Base-by-base conservation (phyloP, 2,888 invertebrate species). In the Incurvaria masculella region DNA sequence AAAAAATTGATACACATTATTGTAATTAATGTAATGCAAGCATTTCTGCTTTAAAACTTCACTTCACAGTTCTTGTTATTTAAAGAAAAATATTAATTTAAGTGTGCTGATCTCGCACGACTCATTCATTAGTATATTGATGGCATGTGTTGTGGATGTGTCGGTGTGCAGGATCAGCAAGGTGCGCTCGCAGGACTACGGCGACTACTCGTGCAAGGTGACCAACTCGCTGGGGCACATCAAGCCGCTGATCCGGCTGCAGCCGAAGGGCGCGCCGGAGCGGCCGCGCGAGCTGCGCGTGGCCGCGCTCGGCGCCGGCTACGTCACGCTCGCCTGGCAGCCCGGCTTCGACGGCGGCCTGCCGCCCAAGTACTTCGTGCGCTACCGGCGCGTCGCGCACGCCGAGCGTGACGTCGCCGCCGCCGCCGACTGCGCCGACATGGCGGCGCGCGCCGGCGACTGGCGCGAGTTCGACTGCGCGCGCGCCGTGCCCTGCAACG, bases 321-420 rank as follows among this genome's bases (percentile, higher is more conserved):
- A 83, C 60, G 90, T 94, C 1, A 86, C 89, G 0, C 72, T 95
- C 18, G 82, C 84, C 49, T 95, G 94, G 94, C 89, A 91, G 60
- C 86, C 91, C 0, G 94, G 94, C 1, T 96, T 95, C 64, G 91
- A 95, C 65, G 95, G 95, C 0, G 95, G 95, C 0, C 71, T 93
- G 47, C 84, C 86, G 44, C 94, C 94, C 1, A 93, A 92, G 62
- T 93, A 91, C 70, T 91, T 91, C 60, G 88, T 93, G n/a, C 84
- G 87, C 26, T 93, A 91, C 64, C 84, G 87, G 42, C 83, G 89
- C 21, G 84, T 87, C 0, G 80, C 84, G 0, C 68, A 70, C 59
- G 81, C 81, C 2, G 79, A 81, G 4, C 83, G 85, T 48, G 85
- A 84, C 55, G 80, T 80, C 52, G 69, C 82, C 1, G 67, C 80